Evolutionary conservation across 2,888 invertebrate species (phyloP), one percentile per base, ranked within the genome.

Genomic region (Heteromurus nitidus): DNA sequence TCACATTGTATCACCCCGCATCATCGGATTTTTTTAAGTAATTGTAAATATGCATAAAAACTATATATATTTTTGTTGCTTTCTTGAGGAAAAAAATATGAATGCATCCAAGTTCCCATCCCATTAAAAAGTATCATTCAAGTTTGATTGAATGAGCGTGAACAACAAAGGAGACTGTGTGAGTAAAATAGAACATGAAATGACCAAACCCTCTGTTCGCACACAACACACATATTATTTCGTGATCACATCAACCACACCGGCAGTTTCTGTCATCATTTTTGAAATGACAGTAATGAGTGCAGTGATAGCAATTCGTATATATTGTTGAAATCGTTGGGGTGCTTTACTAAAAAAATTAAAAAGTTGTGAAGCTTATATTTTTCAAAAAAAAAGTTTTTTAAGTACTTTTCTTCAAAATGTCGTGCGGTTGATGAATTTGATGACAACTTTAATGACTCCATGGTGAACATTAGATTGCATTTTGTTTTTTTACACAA

Each of bases 31-130:
- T 47, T 16, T 36, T 36, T 5, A 5, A 36, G 36, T n/a, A n/a
- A n/a, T n/a, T n/a, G n/a, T n/a, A 36, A 36, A n/a, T n/a, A 47
- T 47, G 7, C n/a, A 16, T n/a, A 47, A 16, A 5, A 5, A 47
- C 3, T 47, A 47, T 47, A 47, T 47, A 47, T 36, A 36, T 9
- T 9, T 36, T 5, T 36, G 36, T 36, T 11, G 47, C n/a, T 47
- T 47, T 47, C 47, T 47, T 47, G 47, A 3, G 47, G 47, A 47
- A 47, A 47, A 47, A 3, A n/a, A 3, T n/a, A 16, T 16, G 3
- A 47, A 47, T 47, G n/a, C n/a, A n/a, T n/a, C n/a, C 44, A 44
- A 44, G n/a, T 44, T 55, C 55, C 55, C 55, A 55, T 22, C 50
- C 26, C 26, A 55, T 55, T 24, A 55, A 13, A 16, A 3, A 47